A percentile compares a stretch with the other conserved stretches of the same genome.
phyloP scores from a whole-genome alignment of 2,113 vertebrate genomes.

The Naja naja region DNA sequence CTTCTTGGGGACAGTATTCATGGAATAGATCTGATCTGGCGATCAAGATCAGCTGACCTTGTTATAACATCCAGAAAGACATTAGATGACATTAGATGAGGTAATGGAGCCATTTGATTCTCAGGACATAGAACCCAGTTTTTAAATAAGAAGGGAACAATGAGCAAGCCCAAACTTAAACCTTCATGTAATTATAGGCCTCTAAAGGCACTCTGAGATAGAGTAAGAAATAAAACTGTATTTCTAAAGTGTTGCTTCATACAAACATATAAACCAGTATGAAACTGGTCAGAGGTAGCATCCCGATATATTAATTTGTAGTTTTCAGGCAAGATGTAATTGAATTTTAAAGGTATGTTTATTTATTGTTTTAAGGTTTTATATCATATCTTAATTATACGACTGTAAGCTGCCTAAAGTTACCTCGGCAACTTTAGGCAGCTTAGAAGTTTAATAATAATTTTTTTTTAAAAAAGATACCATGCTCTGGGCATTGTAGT shows the following conservation, averaged over 20 bases:
- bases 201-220: neutral
- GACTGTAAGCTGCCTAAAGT: neutral
- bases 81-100: neutral
- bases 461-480: neutral
- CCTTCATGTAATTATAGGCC: neutral
- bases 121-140: neutral
- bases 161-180: neutral
- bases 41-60: neutral
- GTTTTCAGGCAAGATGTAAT: neutral
- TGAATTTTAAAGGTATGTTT: neutral
- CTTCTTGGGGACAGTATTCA: neutral
- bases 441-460: neutral
- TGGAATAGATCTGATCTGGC: neutral
- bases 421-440: neutral
- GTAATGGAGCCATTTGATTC: neutral
- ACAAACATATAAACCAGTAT: neutral
- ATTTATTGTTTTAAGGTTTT: too few species aligned
- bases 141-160: neutral
- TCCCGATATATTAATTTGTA: neutral
- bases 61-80: neutral
- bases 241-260: neutral
- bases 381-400: neutral
- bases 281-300: neutral
- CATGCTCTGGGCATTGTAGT: neutral
- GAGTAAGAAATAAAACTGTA: neutral